Evolutionary conservation across 64 coral and sea anemone genomes (phyloP).

Genomic region (Actinia tenebrosa): DNA sequence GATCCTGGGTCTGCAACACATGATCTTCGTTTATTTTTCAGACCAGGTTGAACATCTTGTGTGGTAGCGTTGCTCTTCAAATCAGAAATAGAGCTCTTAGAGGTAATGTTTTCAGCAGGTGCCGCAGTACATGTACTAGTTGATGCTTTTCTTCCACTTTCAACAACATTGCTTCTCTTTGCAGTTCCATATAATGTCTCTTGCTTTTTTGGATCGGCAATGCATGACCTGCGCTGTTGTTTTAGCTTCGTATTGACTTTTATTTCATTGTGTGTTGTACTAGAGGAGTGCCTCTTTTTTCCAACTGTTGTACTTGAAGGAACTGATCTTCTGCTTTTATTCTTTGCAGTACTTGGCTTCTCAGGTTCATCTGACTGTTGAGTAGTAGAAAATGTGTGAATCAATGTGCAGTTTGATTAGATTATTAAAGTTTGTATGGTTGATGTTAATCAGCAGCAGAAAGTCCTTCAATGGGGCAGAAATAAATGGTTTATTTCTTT

Average conservation of each 20-base stretch:
- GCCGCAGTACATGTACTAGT: background rate
- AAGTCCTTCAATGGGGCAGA: too few species aligned
- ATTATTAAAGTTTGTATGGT: too few species aligned
- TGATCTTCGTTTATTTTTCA: constrained; percentile 17
- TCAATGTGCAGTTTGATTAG: background rate
- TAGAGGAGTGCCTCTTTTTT: background rate
- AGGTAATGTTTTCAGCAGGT: background rate
- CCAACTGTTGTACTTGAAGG: background rate
- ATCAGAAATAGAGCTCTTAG: background rate
- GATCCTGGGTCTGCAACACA: background rate
- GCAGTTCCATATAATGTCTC: background rate
- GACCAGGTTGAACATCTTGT: background rate
- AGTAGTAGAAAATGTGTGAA: background rate
- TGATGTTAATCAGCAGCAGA: too few species aligned
- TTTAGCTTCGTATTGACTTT: background rate
- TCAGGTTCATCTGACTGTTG: background rate
- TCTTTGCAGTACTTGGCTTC: background rate
- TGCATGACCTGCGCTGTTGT: constrained; percentile 7
- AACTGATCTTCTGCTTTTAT: background rate
- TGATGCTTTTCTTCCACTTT: background rate
- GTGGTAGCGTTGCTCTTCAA: background rate
- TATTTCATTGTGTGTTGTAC: background rate
- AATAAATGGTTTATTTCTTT: too few species aligned
- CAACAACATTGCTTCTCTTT: background rate
- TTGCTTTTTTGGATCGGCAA: background rate